A percentile compares a stretch with the other conserved stretches of the same genome.
These are phyloP conservation scores for Rattus norvegicus DNA, from an alignment of 2,113 vertebrate genomes.

Conservation along the genomic window GRCr8 NC_086031.1:104783001-104783500, in stretches of 20 bases:
- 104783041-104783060: neutral
- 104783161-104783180: constrained; percentile 53
- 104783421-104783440: neutral
- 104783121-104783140: constrained; percentile 62
- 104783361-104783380: neutral
- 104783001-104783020: neutral
- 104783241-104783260: constrained; percentile 72
- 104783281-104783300: constrained; percentile 66
- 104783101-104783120: constrained; percentile 75
- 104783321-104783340: constrained; percentile 54
- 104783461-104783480: neutral
- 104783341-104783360: constrained; percentile 73
- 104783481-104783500: neutral
- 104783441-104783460: too few species aligned
- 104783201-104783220: constrained; percentile 67
- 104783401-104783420: neutral
- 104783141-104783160: constrained; percentile 57
- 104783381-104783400: neutral
- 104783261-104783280: constrained; percentile 73
- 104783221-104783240: constrained; percentile 76
- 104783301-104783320: constrained; percentile 61
- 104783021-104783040: neutral
- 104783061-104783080: neutral
- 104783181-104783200: constrained; percentile 79
- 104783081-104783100: constrained; percentile 43